phyloP scores from a whole-genome alignment of 2,888 invertebrate species.

The Apamea crenata region DNA sequence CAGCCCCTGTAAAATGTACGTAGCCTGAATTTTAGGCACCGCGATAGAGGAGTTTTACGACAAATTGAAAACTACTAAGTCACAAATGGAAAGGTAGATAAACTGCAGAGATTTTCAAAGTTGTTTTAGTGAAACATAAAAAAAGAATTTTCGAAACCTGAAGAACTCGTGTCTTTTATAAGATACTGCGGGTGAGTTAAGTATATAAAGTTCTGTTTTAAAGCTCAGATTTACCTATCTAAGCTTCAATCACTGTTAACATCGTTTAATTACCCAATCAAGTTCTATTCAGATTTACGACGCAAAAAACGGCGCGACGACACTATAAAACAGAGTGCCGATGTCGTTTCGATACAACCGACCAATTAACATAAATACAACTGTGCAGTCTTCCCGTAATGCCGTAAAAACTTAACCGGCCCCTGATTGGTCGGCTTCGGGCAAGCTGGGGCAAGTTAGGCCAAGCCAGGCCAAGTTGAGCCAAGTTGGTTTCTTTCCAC shows the following conservation, averaged over 20 bases:
- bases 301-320: slow-evolving; percentile 39
- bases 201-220: not conserved
- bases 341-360: slow-evolving; percentile 44
- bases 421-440: slow-evolving; percentile 66
- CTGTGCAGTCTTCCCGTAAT: slow-evolving; percentile 31
- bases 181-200: not conserved
- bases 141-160: not conserved
- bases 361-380: slow-evolving; percentile 56
- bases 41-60: slow-evolving; percentile 38
- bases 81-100: slow-evolving; percentile 16
- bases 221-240: not conserved
- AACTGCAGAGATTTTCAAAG: slow-evolving; percentile 32
- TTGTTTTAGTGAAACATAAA: slow-evolving; percentile 14
- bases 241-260: slow-evolving; percentile 43
- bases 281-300: slow-evolving; percentile 38
- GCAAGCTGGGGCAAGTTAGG: slow-evolving; percentile 36
- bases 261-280: slow-evolving; percentile 47
- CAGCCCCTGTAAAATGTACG: slow-evolving; percentile 53
- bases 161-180: not conserved
- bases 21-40: slow-evolving; percentile 56
- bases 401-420: slow-evolving; percentile 49
- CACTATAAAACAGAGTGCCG: slow-evolving; percentile 40
- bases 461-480: slow-evolving; percentile 50
- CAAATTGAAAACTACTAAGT: slow-evolving; percentile 51
- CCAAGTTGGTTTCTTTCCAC: slow-evolving; percentile 63